Base-by-base conservation (phyloP, 2,113 vertebrate species). In the Elgaria multicarinata region DNA sequence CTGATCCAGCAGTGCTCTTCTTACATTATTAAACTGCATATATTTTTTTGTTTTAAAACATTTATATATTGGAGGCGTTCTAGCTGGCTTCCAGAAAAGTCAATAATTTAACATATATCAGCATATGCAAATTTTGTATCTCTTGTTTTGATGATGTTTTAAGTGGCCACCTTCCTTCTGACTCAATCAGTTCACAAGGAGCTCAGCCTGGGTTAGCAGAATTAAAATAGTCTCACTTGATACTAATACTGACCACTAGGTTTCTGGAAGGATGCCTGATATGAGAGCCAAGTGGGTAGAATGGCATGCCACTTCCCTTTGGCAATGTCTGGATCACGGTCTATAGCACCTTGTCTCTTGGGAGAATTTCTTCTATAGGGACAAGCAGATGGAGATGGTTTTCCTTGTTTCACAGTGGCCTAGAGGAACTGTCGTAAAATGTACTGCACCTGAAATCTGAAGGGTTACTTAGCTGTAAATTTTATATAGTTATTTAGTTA, bases 201-300 rank as follows among this genome's bases (percentile, higher is more conserved):
- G 53, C 67, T 62, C 20, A 71, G 42, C 53, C 14, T 7, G 0
- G 0, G 2, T 0, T 64, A 4, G 80, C 87, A 28, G 7, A 22
- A 7, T 80, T 83, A n/a, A 16, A 88, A 84, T 46, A 46, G 46
- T 46, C 69, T n/a, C 28, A 44, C 31, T 46, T 50, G 20, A 77
- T 67, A 74, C 0, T 33, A 76, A 76, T 76, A 26, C 75, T 36
- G n/a, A 4, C 33, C 67, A 28, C 67, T 58, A 6, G n/a, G 16
- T 36, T 18, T 39, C 75, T 44, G 75, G n/a, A 76, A 39, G 72
- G 72, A 31, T 67, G 66, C 66, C 22, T 67, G 66, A 67, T 67
- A 67, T 4, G 36, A 39, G 5, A 75, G 36, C 36, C 72, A 39
- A 75, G 72, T 74, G n/a, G 18, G n/a, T 39, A 42, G 3, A 20